phyloP scores from a whole-genome alignment of 2,113 vertebrate species.

The Nycticryphes semicollaris region DNA sequence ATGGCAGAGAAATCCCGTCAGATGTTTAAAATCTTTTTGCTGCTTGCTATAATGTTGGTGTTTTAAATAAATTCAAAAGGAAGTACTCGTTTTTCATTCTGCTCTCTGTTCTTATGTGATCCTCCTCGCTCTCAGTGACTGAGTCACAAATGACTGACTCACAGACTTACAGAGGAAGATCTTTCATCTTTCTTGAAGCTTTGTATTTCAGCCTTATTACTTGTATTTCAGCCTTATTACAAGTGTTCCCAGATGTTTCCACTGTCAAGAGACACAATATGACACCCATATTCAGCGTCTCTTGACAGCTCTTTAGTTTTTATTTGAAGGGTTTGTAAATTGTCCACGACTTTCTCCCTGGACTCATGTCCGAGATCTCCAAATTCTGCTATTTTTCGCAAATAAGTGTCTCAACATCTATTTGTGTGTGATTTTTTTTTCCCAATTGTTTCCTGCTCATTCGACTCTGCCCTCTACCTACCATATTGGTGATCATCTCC shows the following conservation, averaged over 20 bases:
- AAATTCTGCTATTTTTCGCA: background rate
- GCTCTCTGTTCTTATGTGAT: background rate
- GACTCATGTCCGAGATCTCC: background rate
- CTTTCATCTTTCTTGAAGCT: background rate
- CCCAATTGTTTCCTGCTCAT: background rate
- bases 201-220: background rate
- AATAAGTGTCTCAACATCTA: background rate
- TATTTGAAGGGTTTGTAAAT: background rate
- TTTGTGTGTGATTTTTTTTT: rapidly evolving
- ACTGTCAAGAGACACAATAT: background rate
- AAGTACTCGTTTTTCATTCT: background rate
- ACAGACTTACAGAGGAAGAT: background rate
- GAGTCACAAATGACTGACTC: background rate
- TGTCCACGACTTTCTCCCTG: background rate
- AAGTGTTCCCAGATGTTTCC: background rate
- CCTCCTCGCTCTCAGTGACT: background rate
- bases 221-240: background rate
- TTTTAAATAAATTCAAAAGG: background rate
- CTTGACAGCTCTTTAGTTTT: background rate
- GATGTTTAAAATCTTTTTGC: background rate
- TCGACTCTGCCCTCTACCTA: background rate
- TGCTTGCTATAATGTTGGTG: background rate
- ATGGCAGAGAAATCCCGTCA: rapidly evolving
- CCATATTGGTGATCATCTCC: background rate
- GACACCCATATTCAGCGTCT: background rate